Percentiles rank a stretch among this genome's conserved stretches.
Evolutionary conservation across 2,113 vertebrate genomes (phyloP).

Genomic region (Sigmodon hispidus): DNA sequence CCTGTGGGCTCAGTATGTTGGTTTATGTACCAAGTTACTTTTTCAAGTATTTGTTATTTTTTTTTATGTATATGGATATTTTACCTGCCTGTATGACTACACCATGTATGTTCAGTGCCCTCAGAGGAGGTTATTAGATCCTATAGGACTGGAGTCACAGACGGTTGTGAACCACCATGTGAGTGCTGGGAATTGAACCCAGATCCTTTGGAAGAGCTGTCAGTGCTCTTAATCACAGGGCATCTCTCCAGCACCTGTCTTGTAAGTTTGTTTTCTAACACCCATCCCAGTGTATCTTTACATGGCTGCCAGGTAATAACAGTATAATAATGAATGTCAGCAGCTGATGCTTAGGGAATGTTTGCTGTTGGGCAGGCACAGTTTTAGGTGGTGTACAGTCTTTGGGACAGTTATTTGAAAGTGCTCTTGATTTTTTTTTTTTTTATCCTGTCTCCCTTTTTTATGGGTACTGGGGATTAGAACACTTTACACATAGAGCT

Average conservation of each 20-base stretch:
- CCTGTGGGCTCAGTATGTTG: not conserved
- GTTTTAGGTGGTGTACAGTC: not conserved
- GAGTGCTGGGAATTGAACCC: not conserved
- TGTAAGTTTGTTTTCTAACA: not conserved
- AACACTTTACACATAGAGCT: not conserved
- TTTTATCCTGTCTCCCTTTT: not conserved
- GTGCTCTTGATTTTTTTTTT: not conserved
- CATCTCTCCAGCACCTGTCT: not conserved
- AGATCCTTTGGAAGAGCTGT: not conserved
- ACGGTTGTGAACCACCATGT: not conserved
- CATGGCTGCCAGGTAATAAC: not conserved
- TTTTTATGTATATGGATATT: not conserved
- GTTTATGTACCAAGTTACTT: not conserved
- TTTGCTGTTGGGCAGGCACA: not conserved
- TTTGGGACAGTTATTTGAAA: not conserved
- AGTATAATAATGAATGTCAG: not conserved
- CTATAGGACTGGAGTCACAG: not conserved
- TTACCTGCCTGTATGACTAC: not conserved
- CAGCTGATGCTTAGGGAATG: not conserved
- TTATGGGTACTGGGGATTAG: not conserved
- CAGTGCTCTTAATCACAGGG: not conserved
- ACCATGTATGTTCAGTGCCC: not conserved
- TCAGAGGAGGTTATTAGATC: not conserved
- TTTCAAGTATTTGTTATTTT: too few species aligned
- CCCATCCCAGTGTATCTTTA: not conserved